A percentile compares a stretch with the other conserved stretches of the same genome.
Evolutionary conservation across 2,888 invertebrate species (phyloP).

Genomic region (Apamea sordens): DNA sequence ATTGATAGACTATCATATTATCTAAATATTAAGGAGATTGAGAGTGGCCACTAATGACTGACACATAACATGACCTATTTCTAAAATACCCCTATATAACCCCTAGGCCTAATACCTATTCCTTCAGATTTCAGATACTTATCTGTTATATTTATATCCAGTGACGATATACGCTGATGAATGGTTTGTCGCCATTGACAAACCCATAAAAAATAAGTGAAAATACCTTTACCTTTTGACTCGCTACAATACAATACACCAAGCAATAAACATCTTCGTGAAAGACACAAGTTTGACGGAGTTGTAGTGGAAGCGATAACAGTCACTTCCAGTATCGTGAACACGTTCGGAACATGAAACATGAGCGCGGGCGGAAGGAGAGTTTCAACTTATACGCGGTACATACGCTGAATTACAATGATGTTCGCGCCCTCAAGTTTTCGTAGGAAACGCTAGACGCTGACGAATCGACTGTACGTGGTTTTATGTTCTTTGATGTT

Average conservation of each 20-base stretch:
- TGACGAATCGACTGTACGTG: conserved; percentile 58
- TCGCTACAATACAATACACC: background rate
- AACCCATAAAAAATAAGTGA: conserved; percentile 21
- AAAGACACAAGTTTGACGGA: conserved; percentile 53
- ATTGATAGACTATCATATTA: background rate
- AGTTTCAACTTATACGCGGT: conserved; percentile 71
- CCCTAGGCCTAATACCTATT: background rate
- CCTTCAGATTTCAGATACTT: background rate
- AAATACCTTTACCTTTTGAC: conserved; percentile 8
- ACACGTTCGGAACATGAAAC: conserved; percentile 73
- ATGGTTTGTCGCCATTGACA: background rate
- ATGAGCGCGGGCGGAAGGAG: conserved; percentile 78
- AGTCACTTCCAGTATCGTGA: conserved; percentile 64
- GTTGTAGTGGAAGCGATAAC: conserved; percentile 58
- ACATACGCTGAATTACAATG: conserved; percentile 79
- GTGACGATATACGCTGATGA: background rate
- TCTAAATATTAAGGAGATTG: background rate
- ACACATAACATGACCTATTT: no score
- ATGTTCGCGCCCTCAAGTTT: conserved; percentile 65
- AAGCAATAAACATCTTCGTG: conserved; percentile 31
- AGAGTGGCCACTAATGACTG: background rate
- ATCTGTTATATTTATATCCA: background rate
- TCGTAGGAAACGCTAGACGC: conserved; percentile 60
- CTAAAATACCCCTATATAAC: background rate
- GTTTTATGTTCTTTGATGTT: conserved; percentile 56